Percentiles rank a stretch among this genome's conserved stretches.
Conservation (phyloP, 2,113 vertebrate species). For the Cynoglossus semilaevis region DNA sequence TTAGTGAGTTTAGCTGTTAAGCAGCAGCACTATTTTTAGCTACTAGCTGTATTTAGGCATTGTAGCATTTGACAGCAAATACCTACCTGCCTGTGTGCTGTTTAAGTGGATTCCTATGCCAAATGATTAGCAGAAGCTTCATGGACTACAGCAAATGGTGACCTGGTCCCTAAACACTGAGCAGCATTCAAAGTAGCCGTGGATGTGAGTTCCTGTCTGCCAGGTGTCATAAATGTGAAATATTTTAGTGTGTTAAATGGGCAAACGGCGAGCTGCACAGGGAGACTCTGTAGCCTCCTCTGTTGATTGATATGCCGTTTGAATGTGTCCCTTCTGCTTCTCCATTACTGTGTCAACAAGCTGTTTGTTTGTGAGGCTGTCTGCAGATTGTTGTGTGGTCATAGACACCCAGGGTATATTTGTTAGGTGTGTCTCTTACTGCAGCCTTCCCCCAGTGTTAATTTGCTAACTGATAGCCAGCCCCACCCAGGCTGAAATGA, state of each 20-base stretch:
- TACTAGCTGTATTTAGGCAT: background rate
- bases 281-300: constrained; percentile 7
- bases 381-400: background rate
- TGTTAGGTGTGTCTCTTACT: constrained; percentile 16
- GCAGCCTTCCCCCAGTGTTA: constrained; percentile 14
- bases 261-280: background rate
- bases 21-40: background rate
- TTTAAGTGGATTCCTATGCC: background rate
- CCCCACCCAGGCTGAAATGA: background rate
- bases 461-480: constrained; percentile 18
- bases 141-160: background rate
- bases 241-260: constrained; percentile 4
- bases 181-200: background rate
- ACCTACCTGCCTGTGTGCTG: background rate
- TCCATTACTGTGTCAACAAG: constrained; percentile 11
- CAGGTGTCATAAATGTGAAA: constrained; percentile 24
- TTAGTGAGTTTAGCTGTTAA: background rate
- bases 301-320: constrained; percentile 15
- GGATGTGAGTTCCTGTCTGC: background rate
- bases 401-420: constrained; percentile 1
- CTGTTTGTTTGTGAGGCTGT: constrained; percentile 15
- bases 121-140: constrained; percentile 6
- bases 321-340: constrained; percentile 10
- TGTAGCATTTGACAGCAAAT: background rate
- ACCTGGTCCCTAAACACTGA: constrained; percentile 11